A percentile compares a stretch with the other conserved stretches of the same genome.
phyloP scores from a whole-genome alignment of 2,113 vertebrate genomes.

The Steatornis caripensis region DNA sequence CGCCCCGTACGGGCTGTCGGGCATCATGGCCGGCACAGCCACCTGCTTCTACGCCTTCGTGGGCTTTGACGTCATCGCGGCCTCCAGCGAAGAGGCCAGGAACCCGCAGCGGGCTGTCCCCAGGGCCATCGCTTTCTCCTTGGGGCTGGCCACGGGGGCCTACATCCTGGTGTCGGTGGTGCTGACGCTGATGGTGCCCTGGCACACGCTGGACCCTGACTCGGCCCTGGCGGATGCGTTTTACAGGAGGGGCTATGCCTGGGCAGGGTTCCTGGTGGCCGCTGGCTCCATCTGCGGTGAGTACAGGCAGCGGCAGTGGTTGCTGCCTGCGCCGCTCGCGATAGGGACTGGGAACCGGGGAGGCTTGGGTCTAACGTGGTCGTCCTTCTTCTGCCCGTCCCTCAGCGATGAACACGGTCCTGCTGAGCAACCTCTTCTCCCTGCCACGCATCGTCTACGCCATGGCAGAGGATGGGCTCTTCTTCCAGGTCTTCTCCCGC shows the following conservation, averaged over 20 bases:
- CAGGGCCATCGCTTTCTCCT: slow-evolving; percentile 85
- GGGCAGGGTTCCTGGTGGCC: slow-evolving; percentile 92
- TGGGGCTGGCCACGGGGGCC: slow-evolving; percentile 81
- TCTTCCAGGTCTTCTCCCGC: slow-evolving; percentile 86
- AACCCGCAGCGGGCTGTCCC: slow-evolving; percentile 88
- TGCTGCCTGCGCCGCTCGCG: accelerated
- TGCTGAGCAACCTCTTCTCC: slow-evolving; percentile 94
- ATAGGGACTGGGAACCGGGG: background rate
- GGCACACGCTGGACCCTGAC: slow-evolving; percentile 88
- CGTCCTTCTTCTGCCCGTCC: background rate
- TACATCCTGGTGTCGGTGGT: slow-evolving; percentile 91
- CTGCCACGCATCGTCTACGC: slow-evolving; percentile 93
- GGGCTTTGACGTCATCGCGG: slow-evolving; percentile 93
- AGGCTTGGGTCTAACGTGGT: background rate
- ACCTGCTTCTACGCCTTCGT: slow-evolving; percentile 96
- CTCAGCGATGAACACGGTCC: slow-evolving; percentile 93
- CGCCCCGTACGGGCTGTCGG: slow-evolving; percentile 87
- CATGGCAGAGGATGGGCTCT: slow-evolving; percentile 93
- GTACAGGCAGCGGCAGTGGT: background rate
- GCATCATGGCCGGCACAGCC: slow-evolving; percentile 90
- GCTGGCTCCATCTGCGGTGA: slow-evolving; percentile 94
- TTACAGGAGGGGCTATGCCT: slow-evolving; percentile 89
- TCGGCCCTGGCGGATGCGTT: slow-evolving; percentile 91
- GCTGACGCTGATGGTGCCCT: slow-evolving; percentile 92
- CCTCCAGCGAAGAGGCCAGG: slow-evolving; percentile 91